Conservation (phyloP, 2,797 vertebrate species). For the Phoebastria nigripes region DNA sequence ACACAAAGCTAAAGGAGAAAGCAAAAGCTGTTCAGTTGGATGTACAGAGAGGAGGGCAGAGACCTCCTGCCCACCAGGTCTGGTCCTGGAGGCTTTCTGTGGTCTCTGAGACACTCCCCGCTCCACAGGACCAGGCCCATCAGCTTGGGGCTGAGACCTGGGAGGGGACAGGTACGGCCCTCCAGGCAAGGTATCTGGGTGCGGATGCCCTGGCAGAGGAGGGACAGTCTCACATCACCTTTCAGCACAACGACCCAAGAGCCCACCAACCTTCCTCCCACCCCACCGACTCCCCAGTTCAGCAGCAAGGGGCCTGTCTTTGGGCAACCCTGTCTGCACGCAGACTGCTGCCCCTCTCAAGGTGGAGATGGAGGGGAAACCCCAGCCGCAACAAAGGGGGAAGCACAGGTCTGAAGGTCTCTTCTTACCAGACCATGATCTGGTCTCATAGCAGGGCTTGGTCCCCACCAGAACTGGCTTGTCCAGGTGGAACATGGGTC, state of each 20-base stretch:
- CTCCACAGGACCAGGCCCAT: too few species aligned
- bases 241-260: neutral
- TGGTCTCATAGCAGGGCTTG: neutral
- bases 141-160: too few species aligned
- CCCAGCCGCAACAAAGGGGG: neutral
- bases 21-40: neutral
- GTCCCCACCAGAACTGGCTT: neutral
- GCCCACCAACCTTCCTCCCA: neutral
- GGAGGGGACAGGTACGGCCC: neutral
- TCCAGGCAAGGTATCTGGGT: too few species aligned
- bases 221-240: neutral
- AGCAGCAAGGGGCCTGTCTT: neutral
- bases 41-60: neutral
- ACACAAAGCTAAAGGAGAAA: too few species aligned
- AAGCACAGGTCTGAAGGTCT: neutral
- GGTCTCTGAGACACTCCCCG: neutral
- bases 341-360: neutral
- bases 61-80: neutral
- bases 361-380: neutral
- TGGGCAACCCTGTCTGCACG: neutral
- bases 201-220: too few species aligned
- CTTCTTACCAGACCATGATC: neutral
- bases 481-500: neutral
- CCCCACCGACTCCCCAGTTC: neutral
- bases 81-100: neutral